These are phyloP conservation scores for Papilio elwesi DNA, from an alignment of 2,888 invertebrate genomes.

Conservation along the genomic window DNA sequence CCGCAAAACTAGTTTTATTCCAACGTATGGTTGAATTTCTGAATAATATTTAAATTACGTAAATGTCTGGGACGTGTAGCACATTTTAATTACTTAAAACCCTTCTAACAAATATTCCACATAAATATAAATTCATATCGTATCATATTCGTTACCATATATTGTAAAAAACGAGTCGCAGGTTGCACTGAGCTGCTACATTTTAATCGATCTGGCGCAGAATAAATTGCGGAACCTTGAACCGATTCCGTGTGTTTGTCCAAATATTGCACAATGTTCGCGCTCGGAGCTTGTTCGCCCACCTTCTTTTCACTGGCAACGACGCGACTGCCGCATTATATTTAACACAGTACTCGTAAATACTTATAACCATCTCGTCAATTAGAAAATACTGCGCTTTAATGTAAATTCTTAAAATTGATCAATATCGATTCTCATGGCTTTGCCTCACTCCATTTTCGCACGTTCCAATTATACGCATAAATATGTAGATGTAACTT, in stretches of 20 bases:
- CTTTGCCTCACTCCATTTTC: too few species aligned
- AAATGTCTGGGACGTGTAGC: too few species aligned
- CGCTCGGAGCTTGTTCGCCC: slow-evolving; percentile 7
- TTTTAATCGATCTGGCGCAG: slow-evolving; percentile 56
- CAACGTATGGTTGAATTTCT: background rate
- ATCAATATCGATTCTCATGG: too few species aligned
- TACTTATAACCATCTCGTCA: too few species aligned
- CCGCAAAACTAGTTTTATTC: background rate
- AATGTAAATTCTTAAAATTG: too few species aligned
- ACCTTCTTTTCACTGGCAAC: slow-evolving; percentile 42
- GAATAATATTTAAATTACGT: background rate
- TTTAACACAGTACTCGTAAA: too few species aligned
- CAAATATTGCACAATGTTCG: slow-evolving; percentile 32
- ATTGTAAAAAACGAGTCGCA: background rate
- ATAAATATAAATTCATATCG: background rate
- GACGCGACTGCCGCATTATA: slow-evolving; percentile 27
- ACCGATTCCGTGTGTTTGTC: slow-evolving; percentile 55
- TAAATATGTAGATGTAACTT: too few species aligned
- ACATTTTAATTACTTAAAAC: background rate
- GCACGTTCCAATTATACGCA: too few species aligned
- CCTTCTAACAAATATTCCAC: background rate
- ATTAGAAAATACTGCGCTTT: too few species aligned
- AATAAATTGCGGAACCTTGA: slow-evolving; percentile 65
- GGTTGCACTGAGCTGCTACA: slow-evolving; percentile 24
- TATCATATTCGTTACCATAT: background rate